Percentiles rank a stretch among this genome's conserved stretches.
Conservation (phyloP, 1,140 invertebrate species). For the Brachionus rubens region DNA sequence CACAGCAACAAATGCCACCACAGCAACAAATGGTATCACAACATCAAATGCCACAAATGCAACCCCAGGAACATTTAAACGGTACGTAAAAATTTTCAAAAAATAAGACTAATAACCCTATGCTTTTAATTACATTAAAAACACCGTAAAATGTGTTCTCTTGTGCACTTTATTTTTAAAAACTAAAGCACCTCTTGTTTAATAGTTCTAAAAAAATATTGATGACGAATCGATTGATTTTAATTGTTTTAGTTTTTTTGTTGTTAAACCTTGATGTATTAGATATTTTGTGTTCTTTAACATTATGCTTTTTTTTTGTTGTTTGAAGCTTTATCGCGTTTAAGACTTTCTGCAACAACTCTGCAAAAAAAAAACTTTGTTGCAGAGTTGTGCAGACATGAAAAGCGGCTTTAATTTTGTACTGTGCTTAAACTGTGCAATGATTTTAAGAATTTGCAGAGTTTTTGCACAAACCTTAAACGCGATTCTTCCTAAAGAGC, state of each 20-base stretch:
- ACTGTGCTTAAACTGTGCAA: too few relatives aligned
- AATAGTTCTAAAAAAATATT: not conserved
- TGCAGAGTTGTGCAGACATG: too few relatives aligned
- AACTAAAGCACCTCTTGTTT: too few relatives aligned
- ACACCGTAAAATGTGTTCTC: conserved; percentile 3
- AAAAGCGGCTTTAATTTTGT: too few relatives aligned
- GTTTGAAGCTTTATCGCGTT: conserved; percentile 5
- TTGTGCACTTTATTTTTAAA: not conserved
- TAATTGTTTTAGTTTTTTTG: not conserved
- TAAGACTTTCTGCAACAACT: not conserved
- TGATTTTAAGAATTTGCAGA: not conserved
- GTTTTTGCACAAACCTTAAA: not conserved
- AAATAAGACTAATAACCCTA: not conserved
- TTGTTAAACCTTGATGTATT: too few relatives aligned
- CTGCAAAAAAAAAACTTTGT: too few relatives aligned
- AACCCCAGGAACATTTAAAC: not conserved
- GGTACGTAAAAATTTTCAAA: not conserved
- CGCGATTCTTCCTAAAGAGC: not conserved
- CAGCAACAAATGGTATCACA: not conserved
- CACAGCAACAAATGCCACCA: not conserved
- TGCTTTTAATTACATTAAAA: not conserved
- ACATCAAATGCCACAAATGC: not conserved
- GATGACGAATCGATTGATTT: conserved; percentile 38
- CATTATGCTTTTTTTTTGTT: not conserved
- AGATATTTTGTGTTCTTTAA: too few relatives aligned